These are phyloP conservation scores for Atethmia centrago DNA, from an alignment of 2,888 invertebrate species.

Conservation along the genomic window DNA sequence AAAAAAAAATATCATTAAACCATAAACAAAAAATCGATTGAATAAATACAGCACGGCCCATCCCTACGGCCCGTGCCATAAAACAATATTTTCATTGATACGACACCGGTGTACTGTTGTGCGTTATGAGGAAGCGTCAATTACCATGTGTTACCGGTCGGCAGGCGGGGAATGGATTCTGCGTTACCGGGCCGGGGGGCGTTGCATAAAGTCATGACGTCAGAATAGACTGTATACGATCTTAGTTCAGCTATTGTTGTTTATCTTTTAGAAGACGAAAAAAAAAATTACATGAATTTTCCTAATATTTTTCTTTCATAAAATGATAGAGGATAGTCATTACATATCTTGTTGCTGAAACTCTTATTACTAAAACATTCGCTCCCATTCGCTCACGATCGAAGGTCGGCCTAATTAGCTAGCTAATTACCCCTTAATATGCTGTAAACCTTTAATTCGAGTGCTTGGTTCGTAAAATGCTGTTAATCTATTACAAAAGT, in stretches of 20 bases:
- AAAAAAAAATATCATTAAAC: background rate
- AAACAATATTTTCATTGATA: conserved; percentile 56
- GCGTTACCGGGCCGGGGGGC: conserved; percentile 32
- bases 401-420: background rate
- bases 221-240: conserved; percentile 20
- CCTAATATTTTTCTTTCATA: background rate
- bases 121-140: conserved; percentile 67
- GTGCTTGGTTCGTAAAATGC: background rate
- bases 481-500: background rate
- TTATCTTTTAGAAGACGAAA: background rate
- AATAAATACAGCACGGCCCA: background rate
- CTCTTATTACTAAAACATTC: background rate
- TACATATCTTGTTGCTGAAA: background rate
- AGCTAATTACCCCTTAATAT: background rate
- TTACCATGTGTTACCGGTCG: conserved; percentile 45
- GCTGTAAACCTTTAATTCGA: background rate
- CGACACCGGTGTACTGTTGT: conserved; percentile 59
- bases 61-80: conserved; percentile 35
- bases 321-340: no score
- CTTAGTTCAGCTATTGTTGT: conserved; percentile 7
- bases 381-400: background rate
- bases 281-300: background rate
- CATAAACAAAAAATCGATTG: conserved; percentile 4
- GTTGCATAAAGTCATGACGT: conserved; percentile 47
- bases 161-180: conserved; percentile 28